These are phyloP conservation scores for Micropoecilia bifurca DNA, from an alignment of 2,797 vertebrate genomes.

Conservation along the genomic window DNA sequence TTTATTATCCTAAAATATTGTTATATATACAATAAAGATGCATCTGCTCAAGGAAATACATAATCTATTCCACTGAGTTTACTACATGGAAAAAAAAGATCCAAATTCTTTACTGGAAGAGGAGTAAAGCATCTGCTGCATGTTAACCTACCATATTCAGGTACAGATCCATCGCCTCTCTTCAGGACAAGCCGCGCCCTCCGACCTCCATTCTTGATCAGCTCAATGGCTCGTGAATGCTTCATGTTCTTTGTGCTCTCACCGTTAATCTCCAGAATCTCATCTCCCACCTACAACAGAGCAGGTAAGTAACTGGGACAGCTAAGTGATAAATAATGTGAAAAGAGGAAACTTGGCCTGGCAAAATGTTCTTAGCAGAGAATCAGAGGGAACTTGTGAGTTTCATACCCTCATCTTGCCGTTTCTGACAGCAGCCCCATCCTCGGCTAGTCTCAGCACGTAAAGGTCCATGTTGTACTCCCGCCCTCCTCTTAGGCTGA, in stretches of 20 bases:
- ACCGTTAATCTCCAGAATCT: slow-evolving; percentile 98
- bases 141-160: slow-evolving; percentile 97
- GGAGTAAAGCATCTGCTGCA: slow-evolving; percentile 19
- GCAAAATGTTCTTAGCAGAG: neutral
- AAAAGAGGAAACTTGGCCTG: slow-evolving; percentile 5
- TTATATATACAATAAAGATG: slow-evolving; percentile 19
- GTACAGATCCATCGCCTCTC: slow-evolving; percentile 97
- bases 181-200: slow-evolving; percentile 96
- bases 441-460: slow-evolving; percentile 94
- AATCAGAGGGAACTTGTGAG: neutral
- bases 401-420: slow-evolving; percentile 95
- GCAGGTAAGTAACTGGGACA: neutral
- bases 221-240: slow-evolving; percentile 98
- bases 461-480: slow-evolving; percentile 99
- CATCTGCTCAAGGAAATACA: neutral
- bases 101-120: slow-evolving; percentile 2
- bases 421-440: slow-evolving; percentile 93
- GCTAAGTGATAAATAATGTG: neutral
- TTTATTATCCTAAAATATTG: neutral
- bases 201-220: slow-evolving; percentile 98
- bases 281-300: slow-evolving; percentile 91
- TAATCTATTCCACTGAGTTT: slow-evolving; percentile 4
- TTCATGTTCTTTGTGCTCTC: slow-evolving; percentile 99
- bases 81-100: neutral
- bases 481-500: slow-evolving; percentile 95